Evolutionary conservation across 2,113 vertebrate genomes (phyloP), one percentile per base, ranked within the genome.

Genomic region (Eurypyga helias): DNA sequence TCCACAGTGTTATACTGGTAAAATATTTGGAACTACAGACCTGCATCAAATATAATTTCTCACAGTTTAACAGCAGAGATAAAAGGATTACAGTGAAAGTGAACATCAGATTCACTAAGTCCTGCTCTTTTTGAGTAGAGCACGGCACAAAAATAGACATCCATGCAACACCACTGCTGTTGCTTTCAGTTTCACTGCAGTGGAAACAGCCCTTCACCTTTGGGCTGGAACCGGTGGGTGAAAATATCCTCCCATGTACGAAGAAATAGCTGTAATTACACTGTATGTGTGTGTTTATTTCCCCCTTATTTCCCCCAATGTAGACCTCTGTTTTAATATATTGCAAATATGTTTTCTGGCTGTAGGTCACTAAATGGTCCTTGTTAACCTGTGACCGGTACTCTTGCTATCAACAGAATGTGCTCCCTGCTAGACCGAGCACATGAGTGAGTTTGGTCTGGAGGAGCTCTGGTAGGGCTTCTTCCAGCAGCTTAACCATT

Each of bases 401-500:
- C 17, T 87, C 26, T 58, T 29, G 12, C 58, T 94, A 57, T 65
- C 45, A 18, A n/a, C n/a, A 70, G 90, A 90, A 81, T 7, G 7
- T 0, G 0, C 26, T 95, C 61, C 21, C 55, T 46, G 43, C 55
- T 58, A 87, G 65, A 81, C 57, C 69, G 49, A 46, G 49, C 64
- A 17, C 62, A 20, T 21, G 55, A 83, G 72, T 69, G 49, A 61
- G 52, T 34, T 84, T 2, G 4, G 54, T 76, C 87, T 57, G 60
- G 49, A 93, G 85, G 75, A 85, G 60, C 80, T 91, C 83, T 55
- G 17, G 83, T 55, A 87, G 77, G 73, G 81, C 52, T 95, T 91
- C 96, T 96, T 91, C 87, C 91, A 97, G 91, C 23, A 87, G 83
- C 70, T 97, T 95, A 90, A 79, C 94, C 84, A 91, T 78, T 93